phyloP scores from a whole-genome alignment of 2,113 vertebrate species.

The Pelodiscus sinensis region DNA sequence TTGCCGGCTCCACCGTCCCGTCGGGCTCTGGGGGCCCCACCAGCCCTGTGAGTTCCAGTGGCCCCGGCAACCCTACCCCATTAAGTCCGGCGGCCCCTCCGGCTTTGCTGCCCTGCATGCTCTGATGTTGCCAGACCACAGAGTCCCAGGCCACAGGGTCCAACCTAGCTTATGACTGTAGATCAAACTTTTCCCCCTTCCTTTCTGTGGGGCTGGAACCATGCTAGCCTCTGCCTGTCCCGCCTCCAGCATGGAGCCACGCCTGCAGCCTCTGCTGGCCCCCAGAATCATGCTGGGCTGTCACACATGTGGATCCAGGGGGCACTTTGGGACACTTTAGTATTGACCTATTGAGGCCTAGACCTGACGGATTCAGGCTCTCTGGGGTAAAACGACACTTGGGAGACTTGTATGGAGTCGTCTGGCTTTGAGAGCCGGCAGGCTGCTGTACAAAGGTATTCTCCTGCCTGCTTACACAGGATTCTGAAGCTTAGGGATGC shows the following conservation, averaged over 20 bases:
- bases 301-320: rapidly evolving
- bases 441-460: background rate
- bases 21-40: no score
- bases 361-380: background rate
- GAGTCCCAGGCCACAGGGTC: no score
- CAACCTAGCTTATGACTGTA: no score
- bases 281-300: background rate
- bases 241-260: background rate
- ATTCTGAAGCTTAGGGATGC: background rate
- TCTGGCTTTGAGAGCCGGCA: background rate
- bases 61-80: no score
- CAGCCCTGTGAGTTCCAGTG: no score
- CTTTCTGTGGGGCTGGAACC: background rate
- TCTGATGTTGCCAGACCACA: no score
- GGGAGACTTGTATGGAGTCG: background rate
- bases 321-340: background rate
- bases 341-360: background rate
- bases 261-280: rapidly evolving
- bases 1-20: no score
- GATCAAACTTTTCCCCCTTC: background rate
- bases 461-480: background rate
- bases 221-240: background rate
- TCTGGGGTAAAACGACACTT: background rate
- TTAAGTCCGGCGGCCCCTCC: no score
- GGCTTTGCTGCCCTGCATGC: no score